Conservation (phyloP, 1,140 invertebrate genomes). For the Diabrotica undecimpunctata region DNA sequence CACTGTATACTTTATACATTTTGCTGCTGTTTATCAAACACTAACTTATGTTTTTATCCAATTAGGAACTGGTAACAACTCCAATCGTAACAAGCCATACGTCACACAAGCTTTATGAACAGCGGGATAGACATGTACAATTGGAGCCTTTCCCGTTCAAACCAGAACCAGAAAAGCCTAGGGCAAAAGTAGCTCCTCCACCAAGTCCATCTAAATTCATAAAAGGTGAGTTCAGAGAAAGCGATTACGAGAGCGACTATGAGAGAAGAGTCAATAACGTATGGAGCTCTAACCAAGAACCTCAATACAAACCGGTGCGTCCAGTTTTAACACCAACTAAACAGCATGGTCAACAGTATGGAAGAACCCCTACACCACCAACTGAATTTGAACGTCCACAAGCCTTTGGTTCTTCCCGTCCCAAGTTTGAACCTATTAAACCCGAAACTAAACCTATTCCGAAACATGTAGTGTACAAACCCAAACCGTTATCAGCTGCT, state of each 20-base stretch:
- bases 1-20: no score
- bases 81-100: constrained; percentile 45
- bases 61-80: constrained; percentile 48
- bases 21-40: no score
- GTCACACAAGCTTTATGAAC: constrained; percentile 36
- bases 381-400: constrained; percentile 55
- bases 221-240: constrained; percentile 65
- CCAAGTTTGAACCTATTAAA: constrained; percentile 56
- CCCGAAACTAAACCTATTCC: constrained; percentile 43
- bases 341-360: constrained; percentile 45
- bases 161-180: constrained; percentile 45
- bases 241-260: constrained; percentile 73
- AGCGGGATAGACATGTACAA: constrained; percentile 44
- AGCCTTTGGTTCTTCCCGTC: constrained; percentile 49
- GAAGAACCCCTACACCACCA: constrained; percentile 53
- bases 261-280: constrained; percentile 61
- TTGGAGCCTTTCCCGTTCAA: constrained; percentile 52
- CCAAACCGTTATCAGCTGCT: constrained; percentile 48
- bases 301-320: constrained; percentile 56
- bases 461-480: constrained; percentile 49
- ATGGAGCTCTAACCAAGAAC: constrained; percentile 58
- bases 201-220: constrained; percentile 64
- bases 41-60: background rate
- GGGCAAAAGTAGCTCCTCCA: constrained; percentile 47
- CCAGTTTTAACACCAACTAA: constrained; percentile 54